These are phyloP conservation scores for Tapirus terrestris DNA, from an alignment of 2,113 vertebrate genomes.

Conservation along the genomic window DNA sequence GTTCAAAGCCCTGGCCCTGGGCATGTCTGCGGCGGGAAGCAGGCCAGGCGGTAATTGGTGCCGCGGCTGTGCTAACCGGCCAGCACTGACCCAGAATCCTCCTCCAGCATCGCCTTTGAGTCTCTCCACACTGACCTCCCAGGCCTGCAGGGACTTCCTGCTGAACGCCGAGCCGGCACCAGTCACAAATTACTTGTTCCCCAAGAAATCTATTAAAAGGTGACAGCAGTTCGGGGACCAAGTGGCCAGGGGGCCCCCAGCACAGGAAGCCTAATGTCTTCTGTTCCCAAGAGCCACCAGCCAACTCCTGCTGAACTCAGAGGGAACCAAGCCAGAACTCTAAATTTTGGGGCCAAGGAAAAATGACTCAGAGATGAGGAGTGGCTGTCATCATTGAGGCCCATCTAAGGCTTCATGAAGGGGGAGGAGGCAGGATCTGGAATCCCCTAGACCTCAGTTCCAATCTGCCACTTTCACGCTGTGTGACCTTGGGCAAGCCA, in stretches of 20 bases:
- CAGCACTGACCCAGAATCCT: slow-evolving; percentile 65
- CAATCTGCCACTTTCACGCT: not conserved
- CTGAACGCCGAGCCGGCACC: not conserved
- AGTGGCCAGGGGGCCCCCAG: not conserved
- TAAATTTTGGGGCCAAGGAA: not conserved
- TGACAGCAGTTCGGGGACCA: slow-evolving; percentile 57
- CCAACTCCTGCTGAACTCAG: not conserved
- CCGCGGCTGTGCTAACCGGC: slow-evolving; percentile 20
- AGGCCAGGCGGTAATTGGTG: slow-evolving; percentile 76
- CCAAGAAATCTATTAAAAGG: slow-evolving; percentile 83
- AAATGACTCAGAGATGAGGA: not conserved
- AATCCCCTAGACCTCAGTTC: not conserved
- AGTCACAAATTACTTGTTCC: slow-evolving; percentile 79
- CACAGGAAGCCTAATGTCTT: slow-evolving; percentile 36
- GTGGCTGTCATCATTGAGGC: not conserved
- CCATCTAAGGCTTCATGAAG: not conserved
- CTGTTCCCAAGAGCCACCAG: slow-evolving; percentile 34
- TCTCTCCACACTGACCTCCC: slow-evolving; percentile 62
- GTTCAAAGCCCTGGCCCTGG: slow-evolving; percentile 83
- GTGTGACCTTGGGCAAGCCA: not conserved
- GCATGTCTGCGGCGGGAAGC: slow-evolving; percentile 78
- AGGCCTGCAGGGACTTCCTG: slow-evolving; percentile 77
- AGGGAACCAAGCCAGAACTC: slow-evolving; percentile 3
- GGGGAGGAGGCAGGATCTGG: not conserved
- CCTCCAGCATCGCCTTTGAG: slow-evolving; percentile 66